Base-by-base conservation (phyloP, 2,888 invertebrate genomes). In the Caenorhabditis sp. region DNA sequence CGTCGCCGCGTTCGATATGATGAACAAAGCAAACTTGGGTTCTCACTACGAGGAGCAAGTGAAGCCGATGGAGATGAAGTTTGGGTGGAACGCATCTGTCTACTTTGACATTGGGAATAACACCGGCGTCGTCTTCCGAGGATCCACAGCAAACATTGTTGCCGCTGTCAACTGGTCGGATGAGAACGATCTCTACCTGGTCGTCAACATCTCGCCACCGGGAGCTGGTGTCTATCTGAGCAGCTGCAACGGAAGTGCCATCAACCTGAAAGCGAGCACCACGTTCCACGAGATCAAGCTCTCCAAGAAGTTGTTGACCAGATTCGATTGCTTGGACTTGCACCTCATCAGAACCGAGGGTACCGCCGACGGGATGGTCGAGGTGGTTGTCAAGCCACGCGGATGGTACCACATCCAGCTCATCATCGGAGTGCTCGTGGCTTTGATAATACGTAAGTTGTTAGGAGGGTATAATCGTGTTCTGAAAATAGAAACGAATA, bases 331-430 rank as follows among this genome's bases (percentile, higher is more conserved):
- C 44, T 7, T 74, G 7, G 16, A 54, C 14, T 14, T 74, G 2
- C 74, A 74, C 28, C 1, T 75, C 10, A 58, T 75, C 22, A 22
- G 66, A 2, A 54, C 66, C 7, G 58, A 68, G 16, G 66, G 58
- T 31, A 14, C 58, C 1, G 47, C 24, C 38, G 31, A 31, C 14
- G 66, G 75, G 54, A 22, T 19, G 8, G 24, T 74, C 26, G 28
- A 41, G 22, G 24, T 75, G 8, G 24, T 26, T 8, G 24, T 16
- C 31, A 47, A 66, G 44, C 31, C 70, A 22, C 1, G 24, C 41
- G 22, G 12, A 47, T 49, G 58, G 66, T 12, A 22, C 38, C 75
- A 75, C 16, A 3, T 68, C 5, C 58, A 75, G 7, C 31, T 75
- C 10, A 54, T 75, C 14, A 0, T 59, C 16, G 58, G 8, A 6